Base-by-base conservation (phyloP, 1,140 invertebrate genomes). In the Drepana arcuata region DNA sequence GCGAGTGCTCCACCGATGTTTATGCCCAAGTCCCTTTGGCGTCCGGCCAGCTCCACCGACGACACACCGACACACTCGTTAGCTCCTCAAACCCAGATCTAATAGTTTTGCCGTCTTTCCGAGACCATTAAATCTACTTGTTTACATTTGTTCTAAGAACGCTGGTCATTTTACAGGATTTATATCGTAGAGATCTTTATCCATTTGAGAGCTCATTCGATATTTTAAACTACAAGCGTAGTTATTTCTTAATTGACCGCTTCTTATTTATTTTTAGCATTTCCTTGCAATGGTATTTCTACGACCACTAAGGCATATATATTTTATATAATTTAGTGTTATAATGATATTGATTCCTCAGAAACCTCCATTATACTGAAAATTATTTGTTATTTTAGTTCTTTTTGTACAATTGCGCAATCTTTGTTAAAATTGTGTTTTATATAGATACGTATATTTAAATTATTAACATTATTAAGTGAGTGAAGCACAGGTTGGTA, bases 71-170 rank as follows among this genome's bases (percentile, higher is more conserved):
- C 56, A 57, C 48, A 56, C 58, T 69, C 67, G 68, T 74, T 69
- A 65, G 56, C 55, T 47, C 42, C 46, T 47, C 45, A 63, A 64
- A 47, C 49, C 64, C 44, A 42, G 54, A 60, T 55, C 47, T 70
- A 71, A 79, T 75, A 67, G 61, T 65, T 75, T 63, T 62, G 57
- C 56, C 48, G 61, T 68, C 49, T 66, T 58, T 56, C 47, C 29
- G 41, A 60, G 34, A 59, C 45, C 40, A 48, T 53, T 65, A 58
- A 60, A 61, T 64, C 41, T 48, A 52, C 45, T 60, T 70, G 54
- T 65, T 65, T 62, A 54, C 65, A 62, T 69, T 63, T 57, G 48
- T 50, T 44, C 26, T 33, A 56, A 42, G 35, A 39, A 39, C 18
- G 18, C 30, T 26, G 35, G 42, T 38, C 28, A 37, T 14, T 45